These are phyloP conservation scores for Epinephelus awoara DNA, from an alignment of 2,797 vertebrate species.

Conservation along the genomic window DNA sequence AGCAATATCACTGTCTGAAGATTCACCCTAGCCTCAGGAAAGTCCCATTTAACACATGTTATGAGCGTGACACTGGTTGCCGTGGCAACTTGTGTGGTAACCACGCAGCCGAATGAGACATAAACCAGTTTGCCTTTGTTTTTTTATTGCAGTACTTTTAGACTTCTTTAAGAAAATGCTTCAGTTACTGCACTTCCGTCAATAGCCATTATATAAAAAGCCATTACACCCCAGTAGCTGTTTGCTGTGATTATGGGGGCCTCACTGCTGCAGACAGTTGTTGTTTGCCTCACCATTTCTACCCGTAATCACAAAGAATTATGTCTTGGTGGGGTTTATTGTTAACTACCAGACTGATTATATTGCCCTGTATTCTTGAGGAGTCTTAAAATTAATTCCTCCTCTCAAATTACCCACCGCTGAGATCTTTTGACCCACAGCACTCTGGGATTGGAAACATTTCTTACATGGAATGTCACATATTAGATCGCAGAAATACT, in stretches of 20 bases:
- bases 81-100: constrained; percentile 28
- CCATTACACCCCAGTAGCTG: constrained; percentile 6
- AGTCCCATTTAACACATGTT: constrained; percentile 27
- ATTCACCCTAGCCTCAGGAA: background rate
- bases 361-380: background rate
- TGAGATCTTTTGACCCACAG: constrained; percentile 7
- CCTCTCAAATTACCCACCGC: background rate
- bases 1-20: background rate
- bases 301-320: constrained; percentile 11
- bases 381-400: background rate
- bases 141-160: constrained; percentile 17
- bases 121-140: constrained; percentile 6
- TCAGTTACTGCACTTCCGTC: constrained; percentile 4
- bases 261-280: constrained; percentile 14
- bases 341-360: constrained; percentile 1
- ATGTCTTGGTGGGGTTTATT: constrained; percentile 3
- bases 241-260: constrained; percentile 23
- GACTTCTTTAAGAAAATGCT: constrained; percentile 14
- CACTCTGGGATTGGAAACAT: background rate
- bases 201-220: constrained; percentile 30
- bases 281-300: constrained; percentile 9
- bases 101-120: constrained; percentile 24
- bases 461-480: constrained; percentile 1
- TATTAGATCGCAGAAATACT: background rate
- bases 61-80: constrained; percentile 26